phyloP scores from a whole-genome alignment of 1,140 invertebrate species.

The Centruroides sculpturatus region DNA sequence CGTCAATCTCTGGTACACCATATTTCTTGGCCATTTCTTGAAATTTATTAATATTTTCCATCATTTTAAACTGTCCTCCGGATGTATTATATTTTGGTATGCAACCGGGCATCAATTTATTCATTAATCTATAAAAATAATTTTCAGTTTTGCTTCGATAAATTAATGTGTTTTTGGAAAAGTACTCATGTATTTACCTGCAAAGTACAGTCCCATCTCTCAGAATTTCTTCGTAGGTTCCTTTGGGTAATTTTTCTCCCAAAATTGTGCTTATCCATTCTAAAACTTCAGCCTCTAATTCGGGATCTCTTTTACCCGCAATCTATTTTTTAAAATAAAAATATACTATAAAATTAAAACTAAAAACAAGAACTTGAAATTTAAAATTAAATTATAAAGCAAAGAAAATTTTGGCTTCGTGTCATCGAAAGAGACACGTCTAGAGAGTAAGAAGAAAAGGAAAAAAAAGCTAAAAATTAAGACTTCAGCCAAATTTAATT shows the following conservation, averaged over 20 bases:
- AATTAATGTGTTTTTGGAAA: no score
- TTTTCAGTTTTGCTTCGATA: no score
- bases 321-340: slow-evolving; percentile 39
- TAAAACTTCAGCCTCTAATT: slow-evolving; percentile 74
- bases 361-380: no score
- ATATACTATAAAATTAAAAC: no score
- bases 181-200: slow-evolving; percentile 33
- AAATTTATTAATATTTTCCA: slow-evolving; percentile 92
- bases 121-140: slow-evolving; percentile 46
- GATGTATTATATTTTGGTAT: slow-evolving; percentile 72
- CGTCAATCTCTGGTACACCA: slow-evolving; percentile 72
- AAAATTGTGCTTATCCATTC: slow-evolving; percentile 79
- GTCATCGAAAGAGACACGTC: no score
- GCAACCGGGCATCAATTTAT: slow-evolving; percentile 65
- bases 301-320: slow-evolving; percentile 71
- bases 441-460: no score
- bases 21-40: slow-evolving; percentile 71
- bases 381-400: no score
- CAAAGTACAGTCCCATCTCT: slow-evolving; percentile 81
- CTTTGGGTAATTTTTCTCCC: slow-evolving; percentile 64
- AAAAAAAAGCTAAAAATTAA: no score
- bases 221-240: slow-evolving; percentile 72
- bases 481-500: no score
- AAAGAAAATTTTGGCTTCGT: no score
- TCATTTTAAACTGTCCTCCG: slow-evolving; percentile 84